A percentile compares a stretch with the other conserved stretches of the same genome.
phyloP scores from a whole-genome alignment of 2,797 vertebrate genomes.

The Sebastes nivosus region DNA sequence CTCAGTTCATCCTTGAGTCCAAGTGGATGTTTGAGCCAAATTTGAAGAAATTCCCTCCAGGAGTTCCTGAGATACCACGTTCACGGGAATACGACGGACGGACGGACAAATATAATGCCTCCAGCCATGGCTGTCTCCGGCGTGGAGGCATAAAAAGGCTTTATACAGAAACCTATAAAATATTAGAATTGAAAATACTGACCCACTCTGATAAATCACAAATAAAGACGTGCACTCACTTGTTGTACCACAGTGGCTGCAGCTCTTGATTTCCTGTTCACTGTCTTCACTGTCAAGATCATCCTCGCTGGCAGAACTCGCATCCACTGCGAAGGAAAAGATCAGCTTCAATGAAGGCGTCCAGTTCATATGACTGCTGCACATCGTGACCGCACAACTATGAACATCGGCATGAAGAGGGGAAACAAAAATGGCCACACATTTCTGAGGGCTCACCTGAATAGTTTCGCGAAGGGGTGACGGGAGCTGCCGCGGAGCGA shows the following conservation, averaged over 20 bases:
- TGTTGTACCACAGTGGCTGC: constrained; percentile 95
- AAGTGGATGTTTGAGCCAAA: not conserved
- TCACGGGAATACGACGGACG: not conserved
- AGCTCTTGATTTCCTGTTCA: constrained; percentile 94
- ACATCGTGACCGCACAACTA: not conserved
- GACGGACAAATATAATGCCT: not conserved
- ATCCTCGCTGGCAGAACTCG: constrained; percentile 96
- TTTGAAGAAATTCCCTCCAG: not conserved
- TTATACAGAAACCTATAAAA: not conserved
- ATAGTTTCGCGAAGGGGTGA: constrained; percentile 90
- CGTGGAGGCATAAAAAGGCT: not conserved
- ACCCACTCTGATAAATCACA: not conserved
- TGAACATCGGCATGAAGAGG: not conserved
- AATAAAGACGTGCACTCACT: constrained; percentile 79
- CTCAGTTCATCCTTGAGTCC: no score
- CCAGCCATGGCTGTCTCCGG: no score
- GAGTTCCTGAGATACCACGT: not conserved
- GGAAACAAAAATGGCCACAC: not conserved
- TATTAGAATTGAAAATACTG: not conserved
- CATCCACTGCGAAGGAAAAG: constrained; percentile 85
- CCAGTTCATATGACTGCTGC: not conserved
- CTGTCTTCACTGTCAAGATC: constrained; percentile 98
- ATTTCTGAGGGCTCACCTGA: constrained; percentile 83
- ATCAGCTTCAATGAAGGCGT: not conserved
- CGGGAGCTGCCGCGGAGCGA: constrained; percentile 89